Evolutionary conservation across 2,797 vertebrate species (phyloP).

Genomic region (Scarus forsteni): DNA sequence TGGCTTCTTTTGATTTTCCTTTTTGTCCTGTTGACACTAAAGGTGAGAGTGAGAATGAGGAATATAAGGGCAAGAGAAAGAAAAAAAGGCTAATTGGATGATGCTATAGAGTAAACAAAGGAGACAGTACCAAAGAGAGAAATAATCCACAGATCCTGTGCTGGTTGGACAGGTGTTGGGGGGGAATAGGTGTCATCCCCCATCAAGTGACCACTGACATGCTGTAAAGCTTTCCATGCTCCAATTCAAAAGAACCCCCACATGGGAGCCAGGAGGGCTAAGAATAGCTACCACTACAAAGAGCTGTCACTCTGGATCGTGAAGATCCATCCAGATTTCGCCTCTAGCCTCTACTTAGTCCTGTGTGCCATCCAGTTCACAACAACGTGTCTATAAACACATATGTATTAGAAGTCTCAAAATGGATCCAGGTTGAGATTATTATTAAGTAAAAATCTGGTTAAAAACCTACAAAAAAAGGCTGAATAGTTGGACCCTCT

Average conservation of each 20-base stretch:
- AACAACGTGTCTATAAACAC: slow-evolving; percentile 7
- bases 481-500: no score
- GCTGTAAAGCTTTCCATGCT: slow-evolving; percentile 17
- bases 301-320: slow-evolving; percentile 69
- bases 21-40: not conserved
- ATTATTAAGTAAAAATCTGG: no score
- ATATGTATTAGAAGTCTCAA: not conserved
- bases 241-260: slow-evolving; percentile 25
- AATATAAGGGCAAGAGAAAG: not conserved
- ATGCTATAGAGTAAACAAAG: slow-evolving; percentile 1
- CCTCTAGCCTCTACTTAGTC: slow-evolving; percentile 45
- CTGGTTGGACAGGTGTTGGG: slow-evolving; percentile 32
- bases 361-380: slow-evolving; percentile 16
- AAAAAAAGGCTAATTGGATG: not conserved
- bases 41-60: not conserved
- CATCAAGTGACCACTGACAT: slow-evolving; percentile 11
- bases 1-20: not conserved
- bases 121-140: not conserved
- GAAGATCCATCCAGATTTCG: slow-evolving; percentile 40
- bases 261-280: slow-evolving; percentile 45
- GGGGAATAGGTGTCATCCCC: slow-evolving; percentile 32
- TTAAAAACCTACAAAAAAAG: no score
- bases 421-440: no score
- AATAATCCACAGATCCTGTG: slow-evolving; percentile 1
- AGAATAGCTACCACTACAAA: slow-evolving; percentile 72